phyloP scores from a whole-genome alignment of 2,797 vertebrate genomes.

The Pangasius larnaudii region DNA sequence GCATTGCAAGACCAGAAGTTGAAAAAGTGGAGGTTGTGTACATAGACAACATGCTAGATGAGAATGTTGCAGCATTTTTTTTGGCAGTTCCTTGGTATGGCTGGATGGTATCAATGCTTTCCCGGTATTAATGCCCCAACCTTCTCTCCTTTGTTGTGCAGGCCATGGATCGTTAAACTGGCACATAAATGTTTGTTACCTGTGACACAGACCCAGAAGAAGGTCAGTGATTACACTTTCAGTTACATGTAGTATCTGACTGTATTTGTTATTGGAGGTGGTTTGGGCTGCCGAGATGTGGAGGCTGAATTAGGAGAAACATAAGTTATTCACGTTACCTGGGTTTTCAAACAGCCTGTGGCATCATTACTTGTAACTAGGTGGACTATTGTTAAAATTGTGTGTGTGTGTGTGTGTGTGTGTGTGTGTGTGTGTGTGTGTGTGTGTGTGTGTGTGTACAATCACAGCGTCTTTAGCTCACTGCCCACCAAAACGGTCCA shows the following conservation, averaged over 20 bases:
- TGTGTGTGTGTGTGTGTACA: neutral
- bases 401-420: no score
- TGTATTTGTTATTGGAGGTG: neutral
- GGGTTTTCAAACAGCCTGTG: neutral
- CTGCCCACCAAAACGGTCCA: conserved; percentile 74
- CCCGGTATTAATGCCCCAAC: neutral
- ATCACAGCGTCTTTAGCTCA: conserved; percentile 80
- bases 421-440: no score
- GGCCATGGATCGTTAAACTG: neutral
- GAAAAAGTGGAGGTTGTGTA: neutral
- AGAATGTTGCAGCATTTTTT: neutral
- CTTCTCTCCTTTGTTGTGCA: neutral
- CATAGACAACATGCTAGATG: neutral
- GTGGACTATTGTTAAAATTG: conserved; percentile 19
- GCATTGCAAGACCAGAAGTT: neutral
- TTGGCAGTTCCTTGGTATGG: neutral
- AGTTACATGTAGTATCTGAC: neutral
- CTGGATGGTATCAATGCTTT: neutral
- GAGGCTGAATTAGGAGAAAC: neutral
- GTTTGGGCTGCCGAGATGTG: neutral
- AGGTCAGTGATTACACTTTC: neutral
- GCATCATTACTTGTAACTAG: neutral
- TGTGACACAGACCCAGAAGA: neutral
- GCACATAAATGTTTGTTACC: neutral
- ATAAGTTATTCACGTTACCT: neutral